phyloP scores from a whole-genome alignment of 2,888 invertebrate species.

The Galerucella calmariensis region DNA sequence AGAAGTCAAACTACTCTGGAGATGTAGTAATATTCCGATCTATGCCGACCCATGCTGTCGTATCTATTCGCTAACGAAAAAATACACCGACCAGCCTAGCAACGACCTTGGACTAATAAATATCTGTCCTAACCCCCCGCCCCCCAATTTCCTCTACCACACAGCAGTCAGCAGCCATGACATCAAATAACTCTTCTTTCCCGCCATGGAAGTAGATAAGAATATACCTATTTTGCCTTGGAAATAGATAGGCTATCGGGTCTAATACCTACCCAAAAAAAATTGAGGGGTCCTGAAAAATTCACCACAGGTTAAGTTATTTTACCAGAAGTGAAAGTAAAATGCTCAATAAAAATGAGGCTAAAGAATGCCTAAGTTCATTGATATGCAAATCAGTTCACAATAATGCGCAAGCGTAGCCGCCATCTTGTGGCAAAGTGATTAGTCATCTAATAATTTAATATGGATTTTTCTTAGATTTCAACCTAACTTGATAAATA shows the following conservation, averaged over 20 bases:
- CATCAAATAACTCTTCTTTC: constrained; percentile 24
- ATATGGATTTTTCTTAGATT: constrained; percentile 30
- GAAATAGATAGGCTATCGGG: background rate
- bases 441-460: constrained; percentile 38
- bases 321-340: constrained; percentile 15
- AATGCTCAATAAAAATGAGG: constrained; percentile 33
- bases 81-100: constrained; percentile 29
- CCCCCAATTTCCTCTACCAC: background rate
- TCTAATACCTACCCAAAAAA: background rate
- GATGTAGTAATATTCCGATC: constrained; percentile 15
- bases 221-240: background rate
- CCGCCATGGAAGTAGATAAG: constrained; percentile 23
- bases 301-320: background rate
- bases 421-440: constrained; percentile 46
- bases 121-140: constrained; percentile 16
- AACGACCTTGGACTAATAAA: constrained; percentile 38
- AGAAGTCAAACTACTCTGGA: constrained; percentile 15
- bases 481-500: background rate
- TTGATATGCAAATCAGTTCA: constrained; percentile 34
- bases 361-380: constrained; percentile 30
- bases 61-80: constrained; percentile 18
- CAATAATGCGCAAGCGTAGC: constrained; percentile 45
- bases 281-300: background rate
- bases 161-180: constrained; percentile 16
- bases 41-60: constrained; percentile 12